Percentiles rank a stretch among this genome's conserved stretches.
phyloP scores from a whole-genome alignment of 2,113 vertebrate genomes.

The Etheostoma spectabile region DNA sequence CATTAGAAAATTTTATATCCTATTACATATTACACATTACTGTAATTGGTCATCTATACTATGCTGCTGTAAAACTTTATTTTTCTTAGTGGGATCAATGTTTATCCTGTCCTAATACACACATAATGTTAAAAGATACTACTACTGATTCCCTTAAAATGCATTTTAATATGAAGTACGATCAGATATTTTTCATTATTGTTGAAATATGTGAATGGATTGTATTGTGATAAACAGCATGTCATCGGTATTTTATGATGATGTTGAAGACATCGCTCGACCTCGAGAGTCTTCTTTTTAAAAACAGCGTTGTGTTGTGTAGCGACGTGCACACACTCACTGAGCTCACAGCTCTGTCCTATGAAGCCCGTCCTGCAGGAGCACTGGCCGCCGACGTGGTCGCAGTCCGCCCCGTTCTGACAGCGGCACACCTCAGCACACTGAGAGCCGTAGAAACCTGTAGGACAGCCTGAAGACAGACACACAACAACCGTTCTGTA shows the following conservation, averaged over 20 bases:
- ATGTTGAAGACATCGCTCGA: background rate
- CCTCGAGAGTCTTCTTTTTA: background rate
- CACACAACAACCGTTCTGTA: accelerated
- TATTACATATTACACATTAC: no score
- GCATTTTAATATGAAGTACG: background rate
- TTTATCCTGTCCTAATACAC: no score
- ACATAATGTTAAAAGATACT: background rate
- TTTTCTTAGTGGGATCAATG: no score
- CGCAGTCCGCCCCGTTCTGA: conserved; percentile 94
- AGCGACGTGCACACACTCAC: conserved; percentile 81
- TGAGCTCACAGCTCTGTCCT: conserved; percentile 91
- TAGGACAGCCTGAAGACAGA: conserved; percentile 86
- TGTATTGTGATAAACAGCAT: background rate
- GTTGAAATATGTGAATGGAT: background rate
- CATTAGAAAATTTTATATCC: no score
- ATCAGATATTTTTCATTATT: background rate
- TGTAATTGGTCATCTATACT: no score
- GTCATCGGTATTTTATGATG: background rate
- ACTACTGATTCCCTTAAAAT: background rate
- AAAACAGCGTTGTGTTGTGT: background rate
- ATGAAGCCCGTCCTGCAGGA: conserved; percentile 93
- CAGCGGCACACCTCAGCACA: conserved; percentile 93
- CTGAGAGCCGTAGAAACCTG: conserved; percentile 90
- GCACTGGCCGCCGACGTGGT: conserved; percentile 90
- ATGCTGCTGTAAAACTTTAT: no score